phyloP scores from a whole-genome alignment of 2,797 vertebrate genomes.

The Hoplostethus atlanticus region DNA sequence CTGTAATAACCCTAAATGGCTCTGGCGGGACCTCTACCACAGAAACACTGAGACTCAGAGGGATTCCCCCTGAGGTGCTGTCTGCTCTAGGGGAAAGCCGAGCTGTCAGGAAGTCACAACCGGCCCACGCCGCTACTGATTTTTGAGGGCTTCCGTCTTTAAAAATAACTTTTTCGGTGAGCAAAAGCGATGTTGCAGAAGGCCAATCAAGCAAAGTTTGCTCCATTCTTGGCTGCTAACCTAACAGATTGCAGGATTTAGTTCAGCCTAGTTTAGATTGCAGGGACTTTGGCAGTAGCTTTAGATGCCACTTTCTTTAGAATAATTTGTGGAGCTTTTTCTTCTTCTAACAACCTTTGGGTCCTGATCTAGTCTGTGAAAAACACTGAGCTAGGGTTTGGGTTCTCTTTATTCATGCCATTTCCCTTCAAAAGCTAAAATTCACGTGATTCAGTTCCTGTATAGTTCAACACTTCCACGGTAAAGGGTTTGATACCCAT shows the following conservation, averaged over 20 bases:
- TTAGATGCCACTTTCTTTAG: background rate
- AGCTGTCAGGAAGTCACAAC: slow-evolving; percentile 17
- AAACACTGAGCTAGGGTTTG: background rate
- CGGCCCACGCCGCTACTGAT: slow-evolving; percentile 10
- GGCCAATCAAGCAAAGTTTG: background rate
- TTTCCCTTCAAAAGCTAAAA: background rate
- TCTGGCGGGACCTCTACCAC: slow-evolving; percentile 69
- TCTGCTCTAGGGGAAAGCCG: slow-evolving; percentile 16
- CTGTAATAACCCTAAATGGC: slow-evolving; percentile 80
- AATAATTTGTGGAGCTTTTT: background rate
- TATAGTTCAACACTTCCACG: background rate
- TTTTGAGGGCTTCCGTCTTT: background rate
- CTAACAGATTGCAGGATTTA: background rate
- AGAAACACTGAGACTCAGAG: slow-evolving; percentile 51
- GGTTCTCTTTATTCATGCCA: background rate
- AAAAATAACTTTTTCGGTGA: background rate
- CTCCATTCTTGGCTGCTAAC: background rate
- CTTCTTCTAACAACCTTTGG: background rate
- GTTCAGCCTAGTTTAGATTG: background rate
- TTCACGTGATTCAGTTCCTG: background rate
- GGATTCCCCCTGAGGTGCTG: slow-evolving; percentile 29
- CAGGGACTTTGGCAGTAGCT: background rate
- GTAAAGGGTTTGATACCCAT: background rate
- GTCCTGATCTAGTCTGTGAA: background rate
- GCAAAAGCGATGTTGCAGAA: slow-evolving; percentile 8